These are phyloP conservation scores for Campaea margaritaria DNA, from an alignment of 2,888 invertebrate species.

Conservation along the genomic window DNA sequence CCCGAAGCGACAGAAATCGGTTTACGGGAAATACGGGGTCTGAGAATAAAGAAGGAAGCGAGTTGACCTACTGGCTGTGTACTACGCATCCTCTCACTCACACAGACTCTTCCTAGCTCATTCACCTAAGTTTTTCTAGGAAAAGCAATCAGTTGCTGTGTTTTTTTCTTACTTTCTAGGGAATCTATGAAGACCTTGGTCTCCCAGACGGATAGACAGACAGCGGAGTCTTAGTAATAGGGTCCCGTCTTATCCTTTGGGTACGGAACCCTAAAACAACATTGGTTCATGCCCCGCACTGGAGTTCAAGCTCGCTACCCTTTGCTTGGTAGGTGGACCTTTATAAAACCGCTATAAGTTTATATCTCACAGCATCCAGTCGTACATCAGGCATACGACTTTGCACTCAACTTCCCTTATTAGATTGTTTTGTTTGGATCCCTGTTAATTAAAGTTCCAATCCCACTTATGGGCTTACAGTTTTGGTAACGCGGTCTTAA, in stretches of 20 bases:
- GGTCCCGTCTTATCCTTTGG: too few species aligned
- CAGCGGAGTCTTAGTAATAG: too few species aligned
- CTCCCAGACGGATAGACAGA: too few species aligned
- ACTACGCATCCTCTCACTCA: neutral
- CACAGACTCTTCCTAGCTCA: too few species aligned
- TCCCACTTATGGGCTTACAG: slow-evolving; percentile 50
- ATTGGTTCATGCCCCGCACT: too few species aligned
- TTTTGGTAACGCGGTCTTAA: slow-evolving; percentile 49
- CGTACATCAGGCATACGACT: slow-evolving; percentile 60
- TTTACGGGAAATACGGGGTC: slow-evolving; percentile 50
- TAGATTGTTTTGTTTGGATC: slow-evolving; percentile 74
- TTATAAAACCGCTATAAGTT: slow-evolving; percentile 35
- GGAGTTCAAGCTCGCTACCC: too few species aligned
- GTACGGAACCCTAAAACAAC: too few species aligned
- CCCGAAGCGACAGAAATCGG: slow-evolving; percentile 64
- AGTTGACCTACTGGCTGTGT: neutral
- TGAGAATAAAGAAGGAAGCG: slow-evolving; percentile 21
- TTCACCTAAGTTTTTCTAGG: too few species aligned
- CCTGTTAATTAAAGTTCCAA: slow-evolving; percentile 65
- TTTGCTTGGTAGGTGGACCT: too few species aligned
- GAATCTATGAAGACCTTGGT: too few species aligned
- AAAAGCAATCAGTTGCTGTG: too few species aligned
- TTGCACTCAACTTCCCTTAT: slow-evolving; percentile 74
- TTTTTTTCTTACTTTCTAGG: too few species aligned
- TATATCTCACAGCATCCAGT: slow-evolving; percentile 33